Evolutionary conservation across 1,140 invertebrate species (phyloP), one percentile per base, ranked within the genome.

Genomic region (honey bee (Apis mellifera)): DNA sequence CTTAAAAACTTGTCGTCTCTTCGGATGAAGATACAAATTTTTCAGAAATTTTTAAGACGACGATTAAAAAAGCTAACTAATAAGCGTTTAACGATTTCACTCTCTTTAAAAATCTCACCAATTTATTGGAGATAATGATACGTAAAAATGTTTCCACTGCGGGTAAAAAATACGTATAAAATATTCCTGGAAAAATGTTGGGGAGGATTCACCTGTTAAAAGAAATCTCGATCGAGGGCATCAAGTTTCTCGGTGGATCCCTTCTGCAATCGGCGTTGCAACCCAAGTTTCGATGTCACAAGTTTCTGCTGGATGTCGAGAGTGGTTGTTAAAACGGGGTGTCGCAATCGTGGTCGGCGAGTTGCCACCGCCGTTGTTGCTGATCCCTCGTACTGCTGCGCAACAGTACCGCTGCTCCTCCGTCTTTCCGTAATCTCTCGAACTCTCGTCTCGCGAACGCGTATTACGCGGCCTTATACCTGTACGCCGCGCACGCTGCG

Each of bases 251-350:
- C 60, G 54, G 52, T n/a, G 69, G 65, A 57, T 84, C 78, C 72
- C 60, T 52, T 82, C 82, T 75, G 82, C 75, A 82, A 79, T 87
- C 84, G 72, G 72, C 76, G n/a, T n/a, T n/a, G n/a, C 79, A 32
- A 62, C 26, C 69, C 74, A 87, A 84, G 83, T 89, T 87, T 89
- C 78, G 80, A 82, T 90, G 84, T 88, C 82, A 86, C 86, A 86
- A 87, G 80, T 86, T 84, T 84, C 86, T 87, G 81, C 50, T 79
- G 72, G 79, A 83, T 19, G 86, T 78, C 69, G 84, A 84, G 79
- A 84, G 79, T 86, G 78, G 88, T 90, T 86, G 86, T 90, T 90
- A 89, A 88, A 84, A 90, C 74, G 84, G 85, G 55, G 66, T 90
- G 86, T 86, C 87, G 86, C 85, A 90, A 90, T 87, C 70, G 72